Evolutionary conservation across 2,888 invertebrate species (phyloP), one percentile per base, ranked within the genome.

Genomic region (Hemicrepidius hirtus): DNA sequence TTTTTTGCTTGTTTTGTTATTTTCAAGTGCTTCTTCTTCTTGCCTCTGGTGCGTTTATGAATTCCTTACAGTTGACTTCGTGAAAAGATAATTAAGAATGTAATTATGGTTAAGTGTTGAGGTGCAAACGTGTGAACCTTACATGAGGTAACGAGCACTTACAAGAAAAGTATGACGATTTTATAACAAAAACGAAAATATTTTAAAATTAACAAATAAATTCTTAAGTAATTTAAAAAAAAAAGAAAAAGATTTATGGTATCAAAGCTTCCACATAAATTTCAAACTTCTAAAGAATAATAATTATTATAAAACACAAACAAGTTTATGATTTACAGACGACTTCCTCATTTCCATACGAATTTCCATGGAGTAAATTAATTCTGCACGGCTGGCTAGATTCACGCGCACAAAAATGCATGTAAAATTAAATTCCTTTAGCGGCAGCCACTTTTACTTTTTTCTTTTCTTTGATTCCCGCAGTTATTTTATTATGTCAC

Each of bases 391-490:
- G 35, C 18, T 35, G 55, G 55, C 35, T 55, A 32, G 55, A 55
- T 49, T 24, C 49, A n/a, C 49, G 5, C 5, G 12, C 21, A 49
- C 21, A 49, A 49, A 41, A 49, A 49, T 13, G 32, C 62, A 41
- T 41, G 41, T 32, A 62, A 62, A 62, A 62, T 62, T 46, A 46
- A 46, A 62, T 41, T 59, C 59, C 59, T 59, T 37, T 59, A 40
- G 24, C 62, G 44, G 62, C 62, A 24, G 28, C 46, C 62, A 62
- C 62, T 62, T 62, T 62, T 62, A 62, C 62, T 44, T 46, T 59
- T 57, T 59, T 40, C 18, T 37, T 37, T 59, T 35, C 59, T 59
- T 55, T 12, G 20, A 40, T 59, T 59, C 59, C 37, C 13, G 59
- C 59, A 21, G 40, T 12, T 32, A 59, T 35, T 55, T 59, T 59